Percentiles rank a stretch among this genome's conserved stretches.
Conservation (phyloP, 2,113 vertebrate genomes). For the Oreochromis aureus region DNA sequence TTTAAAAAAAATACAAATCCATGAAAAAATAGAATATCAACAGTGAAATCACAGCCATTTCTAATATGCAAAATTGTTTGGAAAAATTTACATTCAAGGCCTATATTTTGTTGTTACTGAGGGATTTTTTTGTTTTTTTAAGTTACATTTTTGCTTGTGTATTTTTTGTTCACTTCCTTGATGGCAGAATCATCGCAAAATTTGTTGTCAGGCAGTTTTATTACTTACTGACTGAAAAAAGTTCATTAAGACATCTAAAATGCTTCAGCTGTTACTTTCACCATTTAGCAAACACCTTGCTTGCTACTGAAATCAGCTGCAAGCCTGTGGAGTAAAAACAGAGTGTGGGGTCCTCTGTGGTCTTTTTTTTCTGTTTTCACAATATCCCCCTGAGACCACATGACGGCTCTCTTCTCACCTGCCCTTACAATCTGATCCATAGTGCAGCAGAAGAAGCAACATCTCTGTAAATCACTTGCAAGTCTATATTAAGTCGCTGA, state of each 20-base stretch:
- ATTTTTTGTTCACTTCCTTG: neutral
- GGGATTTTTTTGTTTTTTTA: neutral
- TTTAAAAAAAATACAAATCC: neutral
- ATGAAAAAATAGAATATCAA: neutral
- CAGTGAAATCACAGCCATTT: neutral
- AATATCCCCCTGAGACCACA: neutral
- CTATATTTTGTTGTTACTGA: neutral
- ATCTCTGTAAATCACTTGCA: neutral
- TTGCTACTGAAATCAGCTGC: neutral
- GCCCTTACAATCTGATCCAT: neutral
- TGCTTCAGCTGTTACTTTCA: neutral
- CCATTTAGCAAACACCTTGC: neutral
- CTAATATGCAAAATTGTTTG: neutral
- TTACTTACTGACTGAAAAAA: neutral
- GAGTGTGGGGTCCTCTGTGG: accelerated
- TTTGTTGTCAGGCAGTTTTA: neutral
- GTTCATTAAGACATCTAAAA: neutral
- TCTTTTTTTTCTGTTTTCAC: neutral
- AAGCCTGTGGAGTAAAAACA: neutral
- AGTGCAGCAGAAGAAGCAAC: neutral
- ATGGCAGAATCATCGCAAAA: neutral
- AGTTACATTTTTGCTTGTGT: neutral
- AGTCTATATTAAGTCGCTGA: neutral
- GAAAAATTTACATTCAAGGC: neutral
- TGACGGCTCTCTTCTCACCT: neutral